These are phyloP conservation scores for Ciconia nigra DNA, from an alignment of 2,797 vertebrate genomes.

Conservation along the genomic window DNA sequence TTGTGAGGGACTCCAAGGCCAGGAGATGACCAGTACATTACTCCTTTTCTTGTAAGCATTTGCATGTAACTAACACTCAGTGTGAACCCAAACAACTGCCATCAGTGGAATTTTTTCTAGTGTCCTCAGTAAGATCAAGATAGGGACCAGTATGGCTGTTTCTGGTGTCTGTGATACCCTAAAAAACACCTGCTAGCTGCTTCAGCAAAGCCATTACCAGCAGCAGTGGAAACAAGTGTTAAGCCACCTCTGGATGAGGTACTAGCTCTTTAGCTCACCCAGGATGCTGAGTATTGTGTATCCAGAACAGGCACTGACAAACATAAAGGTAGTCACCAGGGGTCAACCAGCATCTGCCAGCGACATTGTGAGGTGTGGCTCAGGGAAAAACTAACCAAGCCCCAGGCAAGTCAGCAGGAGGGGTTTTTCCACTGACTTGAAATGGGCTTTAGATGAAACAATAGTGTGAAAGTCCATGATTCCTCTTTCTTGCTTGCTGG, in stretches of 20 bases:
- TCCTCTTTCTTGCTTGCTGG: slow-evolving; percentile 3
- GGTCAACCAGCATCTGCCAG: background rate
- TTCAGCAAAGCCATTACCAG: background rate
- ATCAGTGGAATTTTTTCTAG: background rate
- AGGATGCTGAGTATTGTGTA: background rate
- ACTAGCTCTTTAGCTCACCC: background rate
- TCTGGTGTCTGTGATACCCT: background rate
- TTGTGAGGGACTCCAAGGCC: background rate
- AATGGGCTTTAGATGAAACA: background rate
- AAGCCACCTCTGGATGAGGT: background rate
- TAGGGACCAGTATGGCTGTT: background rate
- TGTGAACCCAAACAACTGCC: background rate
- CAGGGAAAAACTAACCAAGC: background rate
- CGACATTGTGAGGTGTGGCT: background rate
- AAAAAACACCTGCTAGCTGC: fast-evolving
- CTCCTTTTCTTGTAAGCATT: background rate
- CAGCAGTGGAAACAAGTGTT: background rate
- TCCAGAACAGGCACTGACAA: background rate
- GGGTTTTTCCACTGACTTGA: background rate
- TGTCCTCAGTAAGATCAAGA: background rate
- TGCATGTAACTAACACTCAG: background rate
- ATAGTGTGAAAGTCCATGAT: background rate
- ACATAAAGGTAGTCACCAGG: background rate
- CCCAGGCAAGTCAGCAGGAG: background rate
- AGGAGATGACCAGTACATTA: background rate